phyloP scores from a whole-genome alignment of 2,797 vertebrate species.

The Gallinago stenura region DNA sequence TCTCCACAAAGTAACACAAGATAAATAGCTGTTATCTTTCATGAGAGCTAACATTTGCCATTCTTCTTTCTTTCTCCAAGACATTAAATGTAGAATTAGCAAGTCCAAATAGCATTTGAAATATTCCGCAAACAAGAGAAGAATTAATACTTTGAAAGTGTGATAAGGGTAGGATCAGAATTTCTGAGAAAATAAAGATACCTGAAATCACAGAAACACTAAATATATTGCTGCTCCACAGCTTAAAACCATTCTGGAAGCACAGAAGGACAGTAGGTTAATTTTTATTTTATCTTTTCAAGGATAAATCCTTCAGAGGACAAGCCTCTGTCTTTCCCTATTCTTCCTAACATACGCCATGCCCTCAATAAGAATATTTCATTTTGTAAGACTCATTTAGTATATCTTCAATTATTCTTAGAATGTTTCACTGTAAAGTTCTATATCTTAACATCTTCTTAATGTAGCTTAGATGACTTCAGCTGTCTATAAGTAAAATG shows the following conservation, averaged over 20 bases:
- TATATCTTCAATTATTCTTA: neutral
- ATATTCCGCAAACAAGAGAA: neutral
- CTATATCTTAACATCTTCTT: neutral
- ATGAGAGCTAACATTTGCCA: neutral
- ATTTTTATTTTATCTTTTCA: neutral
- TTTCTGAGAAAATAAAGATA: neutral
- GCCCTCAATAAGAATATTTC: neutral
- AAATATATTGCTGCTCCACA: neutral
- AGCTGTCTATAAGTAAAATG: neutral
- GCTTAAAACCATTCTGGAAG: neutral
- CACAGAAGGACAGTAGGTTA: neutral
- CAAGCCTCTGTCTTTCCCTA: neutral
- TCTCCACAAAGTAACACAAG: neutral
- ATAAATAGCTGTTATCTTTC: neutral
- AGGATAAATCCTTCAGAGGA: neutral
- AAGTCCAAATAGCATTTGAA: neutral
- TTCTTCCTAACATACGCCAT: too few species aligned
- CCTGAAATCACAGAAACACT: neutral
- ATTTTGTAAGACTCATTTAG: neutral
- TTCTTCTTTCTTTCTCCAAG: neutral
- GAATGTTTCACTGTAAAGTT: neutral
- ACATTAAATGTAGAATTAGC: neutral
- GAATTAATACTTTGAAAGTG: neutral
- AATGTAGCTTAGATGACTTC: neutral
- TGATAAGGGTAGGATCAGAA: neutral